Conservation (phyloP, 2,113 vertebrate genomes). For the Antigone vipio region DNA sequence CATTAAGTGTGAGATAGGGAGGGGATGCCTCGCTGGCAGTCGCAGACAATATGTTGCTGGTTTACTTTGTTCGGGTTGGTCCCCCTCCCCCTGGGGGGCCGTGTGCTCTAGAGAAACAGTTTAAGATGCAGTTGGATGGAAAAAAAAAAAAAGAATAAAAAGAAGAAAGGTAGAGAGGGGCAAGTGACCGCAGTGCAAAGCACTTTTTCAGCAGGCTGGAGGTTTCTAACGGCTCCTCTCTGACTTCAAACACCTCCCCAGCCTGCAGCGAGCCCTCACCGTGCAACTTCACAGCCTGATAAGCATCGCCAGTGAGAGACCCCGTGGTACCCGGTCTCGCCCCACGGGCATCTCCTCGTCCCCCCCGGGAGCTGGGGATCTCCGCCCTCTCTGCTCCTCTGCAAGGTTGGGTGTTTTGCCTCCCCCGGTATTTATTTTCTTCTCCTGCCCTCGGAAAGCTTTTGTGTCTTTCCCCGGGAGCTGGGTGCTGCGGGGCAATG, state of each 20-base stretch:
- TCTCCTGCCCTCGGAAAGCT: not conserved
- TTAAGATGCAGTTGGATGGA: conserved; percentile 33
- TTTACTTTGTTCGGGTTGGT: conserved; percentile 49
- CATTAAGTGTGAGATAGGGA: conserved; percentile 56
- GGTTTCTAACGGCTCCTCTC: conserved; percentile 65
- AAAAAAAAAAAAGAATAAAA: not conserved
- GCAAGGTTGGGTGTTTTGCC: rapidly evolving
- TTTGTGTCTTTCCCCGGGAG: not conserved
- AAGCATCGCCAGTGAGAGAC: not conserved
- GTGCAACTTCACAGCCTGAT: conserved; percentile 33
- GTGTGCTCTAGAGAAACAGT: conserved; percentile 47
- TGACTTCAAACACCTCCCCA: conserved; percentile 50
- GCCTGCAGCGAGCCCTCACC: conserved; percentile 34
- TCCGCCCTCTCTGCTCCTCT: not conserved
- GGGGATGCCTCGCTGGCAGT: conserved; percentile 66
- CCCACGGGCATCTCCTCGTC: rapidly evolving
- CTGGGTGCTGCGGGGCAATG: not conserved
- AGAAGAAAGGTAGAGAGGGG: not conserved
- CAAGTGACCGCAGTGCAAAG: conserved; percentile 55
- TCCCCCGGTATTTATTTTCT: not conserved
- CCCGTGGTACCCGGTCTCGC: not conserved
- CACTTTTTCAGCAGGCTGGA: conserved; percentile 5
- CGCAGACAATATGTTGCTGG: conserved; percentile 33
- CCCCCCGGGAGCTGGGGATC: rapidly evolving
- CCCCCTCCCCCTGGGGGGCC: not conserved